Conservation (phyloP, 2,113 vertebrate genomes). For the Pelvicachromis taeniatus region DNA sequence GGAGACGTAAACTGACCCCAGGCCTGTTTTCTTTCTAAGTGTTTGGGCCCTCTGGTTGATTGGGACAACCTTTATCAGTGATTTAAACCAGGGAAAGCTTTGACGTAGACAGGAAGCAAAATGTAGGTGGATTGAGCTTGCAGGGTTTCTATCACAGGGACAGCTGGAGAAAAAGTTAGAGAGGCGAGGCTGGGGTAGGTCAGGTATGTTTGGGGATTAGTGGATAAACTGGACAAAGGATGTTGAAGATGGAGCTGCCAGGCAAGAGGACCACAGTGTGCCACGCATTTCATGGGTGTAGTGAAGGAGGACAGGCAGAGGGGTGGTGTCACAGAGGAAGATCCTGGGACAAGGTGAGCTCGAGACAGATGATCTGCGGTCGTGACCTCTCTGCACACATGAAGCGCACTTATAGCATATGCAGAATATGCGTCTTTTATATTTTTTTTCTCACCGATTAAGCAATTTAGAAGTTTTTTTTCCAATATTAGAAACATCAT, state of each 20-base stretch:
- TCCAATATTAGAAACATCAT: not conserved
- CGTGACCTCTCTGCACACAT: not conserved
- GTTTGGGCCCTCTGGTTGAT: not conserved
- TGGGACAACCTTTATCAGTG: not conserved
- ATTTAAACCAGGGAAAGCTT: fast-evolving
- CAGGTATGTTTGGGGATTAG: not conserved
- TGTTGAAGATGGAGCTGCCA: not conserved
- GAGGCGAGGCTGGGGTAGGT: fast-evolving
- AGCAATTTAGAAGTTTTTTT: not conserved
- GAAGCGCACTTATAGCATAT: not conserved
- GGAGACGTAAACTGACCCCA: not conserved
- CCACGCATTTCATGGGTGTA: not conserved
- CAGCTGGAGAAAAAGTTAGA: not conserved
- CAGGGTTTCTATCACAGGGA: not conserved
- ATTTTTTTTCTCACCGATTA: not conserved
- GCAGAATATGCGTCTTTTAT: not conserved
- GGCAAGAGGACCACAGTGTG: not conserved
- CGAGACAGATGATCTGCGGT: not conserved
- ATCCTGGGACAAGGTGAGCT: not conserved
- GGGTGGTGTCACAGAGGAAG: not conserved
- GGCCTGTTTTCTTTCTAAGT: not conserved
- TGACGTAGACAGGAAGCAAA: not conserved
- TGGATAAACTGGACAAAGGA: not conserved
- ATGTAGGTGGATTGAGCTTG: not conserved
- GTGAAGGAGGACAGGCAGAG: not conserved